These are phyloP conservation scores for Dendrocincla tyrannina DNA, from an alignment of 2,797 vertebrate species.

Conservation along the genomic window DNA sequence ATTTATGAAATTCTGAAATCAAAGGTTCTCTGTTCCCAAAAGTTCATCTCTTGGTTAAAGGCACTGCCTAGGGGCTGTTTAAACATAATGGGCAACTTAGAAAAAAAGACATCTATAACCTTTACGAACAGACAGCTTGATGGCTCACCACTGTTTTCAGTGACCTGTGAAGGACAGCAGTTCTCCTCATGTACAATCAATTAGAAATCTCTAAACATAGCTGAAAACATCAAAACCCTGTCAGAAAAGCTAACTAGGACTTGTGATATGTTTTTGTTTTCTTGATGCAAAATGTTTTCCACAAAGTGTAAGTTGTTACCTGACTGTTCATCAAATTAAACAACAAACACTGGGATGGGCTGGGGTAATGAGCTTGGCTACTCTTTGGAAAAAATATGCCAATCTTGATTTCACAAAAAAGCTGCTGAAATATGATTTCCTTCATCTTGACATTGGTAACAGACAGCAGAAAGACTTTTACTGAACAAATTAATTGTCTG, in stretches of 20 bases:
- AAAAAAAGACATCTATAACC: not conserved
- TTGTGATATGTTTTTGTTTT: not conserved
- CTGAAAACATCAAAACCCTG: not conserved
- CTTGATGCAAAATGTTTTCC: not conserved
- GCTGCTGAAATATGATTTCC: not conserved
- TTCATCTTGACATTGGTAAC: not conserved
- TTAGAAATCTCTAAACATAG: not conserved
- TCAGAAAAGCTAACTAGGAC: not conserved
- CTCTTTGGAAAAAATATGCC: not conserved
- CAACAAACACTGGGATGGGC: not conserved
- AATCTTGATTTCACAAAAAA: not conserved
- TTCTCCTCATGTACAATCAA: not conserved
- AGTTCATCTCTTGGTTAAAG: not conserved
- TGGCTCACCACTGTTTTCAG: not conserved
- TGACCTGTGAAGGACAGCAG: conserved; percentile 25
- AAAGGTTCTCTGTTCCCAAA: conserved; percentile 17
- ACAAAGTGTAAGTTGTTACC: not conserved
- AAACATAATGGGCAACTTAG: not conserved
- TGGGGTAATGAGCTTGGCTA: not conserved
- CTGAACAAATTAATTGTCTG: not conserved
- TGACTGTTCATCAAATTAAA: not conserved
- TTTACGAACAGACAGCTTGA: not conserved
- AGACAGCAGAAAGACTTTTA: not conserved
- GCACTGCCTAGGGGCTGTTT: not conserved
- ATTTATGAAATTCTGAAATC: not conserved